Conservation (phyloP, 2,888 invertebrate species). For the Melanotus villosus region DNA sequence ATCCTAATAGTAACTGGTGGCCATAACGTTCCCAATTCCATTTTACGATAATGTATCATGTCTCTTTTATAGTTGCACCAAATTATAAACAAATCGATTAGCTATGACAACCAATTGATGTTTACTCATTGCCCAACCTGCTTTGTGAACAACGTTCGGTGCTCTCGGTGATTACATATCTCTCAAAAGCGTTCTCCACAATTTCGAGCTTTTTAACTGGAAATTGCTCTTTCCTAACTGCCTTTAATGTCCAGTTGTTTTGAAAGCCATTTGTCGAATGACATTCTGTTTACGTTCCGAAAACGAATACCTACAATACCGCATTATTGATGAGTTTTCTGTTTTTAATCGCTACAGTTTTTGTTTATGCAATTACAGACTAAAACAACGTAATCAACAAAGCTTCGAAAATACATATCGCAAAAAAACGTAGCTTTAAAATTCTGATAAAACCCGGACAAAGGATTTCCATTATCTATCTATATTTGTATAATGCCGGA, state of each 20-base stretch:
- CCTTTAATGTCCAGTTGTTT: constrained; percentile 17
- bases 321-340: constrained; percentile 11
- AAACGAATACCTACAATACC: not conserved
- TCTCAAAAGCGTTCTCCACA: not conserved
- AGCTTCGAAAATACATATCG: not conserved
- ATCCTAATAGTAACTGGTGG: not conserved
- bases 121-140: not conserved
- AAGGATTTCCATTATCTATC: not conserved
- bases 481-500: not conserved
- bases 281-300: constrained; percentile 1
- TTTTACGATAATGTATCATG: not conserved
- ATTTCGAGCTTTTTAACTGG: constrained; percentile 1
- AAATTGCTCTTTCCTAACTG: not conserved
- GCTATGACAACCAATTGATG: not conserved
- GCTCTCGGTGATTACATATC: not conserved
- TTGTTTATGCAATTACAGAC: constrained; percentile 15
- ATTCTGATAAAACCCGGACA: not conserved
- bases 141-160: not conserved
- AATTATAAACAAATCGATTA: constrained; percentile 12
- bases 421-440: not conserved
- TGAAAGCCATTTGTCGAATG: constrained; percentile 15
- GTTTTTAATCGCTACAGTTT: not conserved
- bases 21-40: not conserved
- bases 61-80: not conserved
- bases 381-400: constrained; percentile 13